Base-by-base conservation (phyloP, 2,113 vertebrate species). In the Tenebrosternarchus preto region DNA sequence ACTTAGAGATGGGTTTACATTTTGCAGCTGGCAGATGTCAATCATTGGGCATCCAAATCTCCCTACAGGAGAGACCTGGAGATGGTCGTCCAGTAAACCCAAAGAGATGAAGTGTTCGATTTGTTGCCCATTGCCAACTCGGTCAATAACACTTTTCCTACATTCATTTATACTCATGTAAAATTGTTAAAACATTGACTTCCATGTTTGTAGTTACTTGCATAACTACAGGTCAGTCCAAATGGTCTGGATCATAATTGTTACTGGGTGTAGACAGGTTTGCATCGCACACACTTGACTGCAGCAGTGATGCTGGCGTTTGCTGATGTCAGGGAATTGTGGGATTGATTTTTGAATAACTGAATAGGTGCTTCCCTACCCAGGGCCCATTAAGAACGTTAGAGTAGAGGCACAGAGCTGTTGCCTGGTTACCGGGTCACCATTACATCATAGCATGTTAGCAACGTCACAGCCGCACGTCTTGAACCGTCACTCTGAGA, bases 1-100 rank as follows among this genome's bases (percentile, higher is more conserved):
- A 68, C 64, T 39, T 39, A 68, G 64, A 68, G 20, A 39, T 68
- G 20, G 29, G 64, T 36, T 68, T 68, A 68, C 64, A 39, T 68
- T 68, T 39, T 68, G 64, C 64, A 68, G 64, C 64, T 68, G 64
- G 64, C 64, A 68, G 31, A 8, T 68, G 64, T 68, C 64, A 68
- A 22, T 68, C 64, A 68, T 31, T 39, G 64, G 64, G 31, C 17
- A 22, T 68, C 31, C 33, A 39, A 39, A 39, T 68, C 64, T 68
- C 31, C 33, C 7, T 22, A 39, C 19, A 68, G 64, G 33, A 39
- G 20, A 39, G 33, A 6, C 64, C 64, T 39, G 19, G 2, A 68
- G 31, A 39, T 3, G 8, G 20, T 6, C 19, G 12, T 11, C 64
- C 20, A 22, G 36, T 9, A 66, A 50, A 4, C 60, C 60, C 60